phyloP scores from a whole-genome alignment of 2,797 vertebrate species.

The Arnoldichthys spilopterus region DNA sequence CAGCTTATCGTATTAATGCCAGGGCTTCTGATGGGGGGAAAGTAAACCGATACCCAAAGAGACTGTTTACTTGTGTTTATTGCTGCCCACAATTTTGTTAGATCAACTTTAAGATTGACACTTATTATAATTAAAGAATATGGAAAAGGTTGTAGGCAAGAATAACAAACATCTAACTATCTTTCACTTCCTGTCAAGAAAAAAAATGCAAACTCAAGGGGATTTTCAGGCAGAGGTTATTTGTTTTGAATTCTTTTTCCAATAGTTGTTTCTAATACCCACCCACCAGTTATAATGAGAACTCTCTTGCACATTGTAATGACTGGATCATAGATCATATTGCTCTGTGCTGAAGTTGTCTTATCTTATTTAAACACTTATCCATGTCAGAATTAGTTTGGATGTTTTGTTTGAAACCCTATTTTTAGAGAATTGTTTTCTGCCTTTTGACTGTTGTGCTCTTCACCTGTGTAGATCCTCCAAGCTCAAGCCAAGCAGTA shows the following conservation, averaged over 20 bases:
- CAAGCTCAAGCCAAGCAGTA: slow-evolving; percentile 25
- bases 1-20: slow-evolving; percentile 38
- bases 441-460: slow-evolving; percentile 8
- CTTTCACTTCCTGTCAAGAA: neutral
- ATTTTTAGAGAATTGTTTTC: slow-evolving; percentile 1
- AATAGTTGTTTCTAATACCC: neutral
- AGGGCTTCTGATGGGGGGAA: slow-evolving; percentile 28
- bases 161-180: neutral
- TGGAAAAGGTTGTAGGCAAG: slow-evolving; percentile 18
- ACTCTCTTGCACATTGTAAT: slow-evolving; percentile 3
- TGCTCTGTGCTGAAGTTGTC: neutral
- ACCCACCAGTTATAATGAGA: slow-evolving; percentile 6
- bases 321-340: neutral
- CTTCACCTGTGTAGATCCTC: neutral
- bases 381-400: neutral
- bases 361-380: neutral
- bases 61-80: slow-evolving; percentile 54
- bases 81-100: slow-evolving; percentile 48
- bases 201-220: neutral
- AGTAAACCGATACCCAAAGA: slow-evolving; percentile 53
- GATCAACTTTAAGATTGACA: slow-evolving; percentile 41
- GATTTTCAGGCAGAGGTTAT: slow-evolving; percentile 20
- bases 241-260: slow-evolving; percentile 43
- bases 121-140: slow-evolving; percentile 47
- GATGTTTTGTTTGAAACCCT: neutral